phyloP scores from a whole-genome alignment of 2,888 invertebrate species.

The Thecocarcelia acutangulata region DNA sequence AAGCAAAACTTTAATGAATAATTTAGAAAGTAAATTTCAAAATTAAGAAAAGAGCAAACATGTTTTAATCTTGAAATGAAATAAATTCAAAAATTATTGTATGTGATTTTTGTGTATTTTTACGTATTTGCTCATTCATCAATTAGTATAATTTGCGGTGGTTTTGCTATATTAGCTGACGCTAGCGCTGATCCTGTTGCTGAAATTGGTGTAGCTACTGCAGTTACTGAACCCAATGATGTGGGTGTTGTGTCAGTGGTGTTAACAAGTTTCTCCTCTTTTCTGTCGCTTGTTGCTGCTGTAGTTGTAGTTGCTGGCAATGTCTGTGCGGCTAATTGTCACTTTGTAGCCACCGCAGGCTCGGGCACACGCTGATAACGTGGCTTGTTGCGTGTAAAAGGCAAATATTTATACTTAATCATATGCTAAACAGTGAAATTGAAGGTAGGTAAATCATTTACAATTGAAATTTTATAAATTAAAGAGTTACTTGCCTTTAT shows the following conservation, averaged over 20 bases:
- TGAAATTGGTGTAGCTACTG: constrained; percentile 73
- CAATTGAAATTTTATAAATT: background rate
- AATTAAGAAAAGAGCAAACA: constrained; percentile 16
- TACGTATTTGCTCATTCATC: constrained; percentile 74
- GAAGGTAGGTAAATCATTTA: constrained; percentile 24
- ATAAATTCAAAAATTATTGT: constrained; percentile 45
- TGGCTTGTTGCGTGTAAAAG: constrained; percentile 99
- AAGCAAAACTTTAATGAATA: constrained; percentile 38
- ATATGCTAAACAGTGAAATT: constrained; percentile 90
- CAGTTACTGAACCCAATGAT: constrained; percentile 70
- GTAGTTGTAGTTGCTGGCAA: constrained; percentile 73
- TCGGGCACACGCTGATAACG: constrained; percentile 88
- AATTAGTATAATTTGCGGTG: constrained; percentile 80
- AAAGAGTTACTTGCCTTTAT: constrained; percentile 90
- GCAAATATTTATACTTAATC: constrained; percentile 99
- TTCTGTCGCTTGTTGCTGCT: constrained; percentile 69
- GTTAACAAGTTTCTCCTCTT: constrained; percentile 65
- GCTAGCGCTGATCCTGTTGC: constrained; percentile 69
- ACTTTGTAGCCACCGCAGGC: constrained; percentile 79
- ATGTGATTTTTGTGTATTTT: constrained; percentile 60
- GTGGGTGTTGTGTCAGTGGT: constrained; percentile 69
- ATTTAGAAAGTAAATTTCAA: constrained; percentile 41
- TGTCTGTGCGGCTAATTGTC: constrained; percentile 83
- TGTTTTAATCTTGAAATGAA: constrained; percentile 6
- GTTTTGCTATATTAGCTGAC: constrained; percentile 75